Percentiles rank a stretch among this genome's conserved stretches.
Conservation (phyloP, 2,113 vertebrate genomes). For the Rhipidura dahli region DNA sequence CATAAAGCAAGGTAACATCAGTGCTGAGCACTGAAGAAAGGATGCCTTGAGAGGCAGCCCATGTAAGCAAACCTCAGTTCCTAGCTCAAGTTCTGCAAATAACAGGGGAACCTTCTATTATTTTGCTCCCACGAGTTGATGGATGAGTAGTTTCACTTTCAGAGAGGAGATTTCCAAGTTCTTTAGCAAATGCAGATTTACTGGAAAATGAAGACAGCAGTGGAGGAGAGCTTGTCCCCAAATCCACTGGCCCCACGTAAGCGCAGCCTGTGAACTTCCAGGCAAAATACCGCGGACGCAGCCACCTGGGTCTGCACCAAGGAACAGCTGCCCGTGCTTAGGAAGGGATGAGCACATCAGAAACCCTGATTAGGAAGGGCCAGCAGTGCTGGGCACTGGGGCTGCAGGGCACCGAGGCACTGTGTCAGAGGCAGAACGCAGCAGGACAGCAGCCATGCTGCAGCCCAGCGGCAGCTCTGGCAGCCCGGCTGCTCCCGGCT, state of each 20-base stretch:
- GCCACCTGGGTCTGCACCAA: background rate
- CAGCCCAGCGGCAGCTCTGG: background rate
- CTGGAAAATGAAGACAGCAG: background rate
- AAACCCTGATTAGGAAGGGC: accelerated
- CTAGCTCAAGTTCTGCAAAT: background rate
- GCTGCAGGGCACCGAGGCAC: background rate
- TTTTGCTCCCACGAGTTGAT: background rate
- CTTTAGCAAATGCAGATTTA: background rate
- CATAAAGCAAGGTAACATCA: background rate
- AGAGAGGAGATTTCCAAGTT: background rate
- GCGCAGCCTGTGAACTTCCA: accelerated
- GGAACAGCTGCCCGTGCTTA: background rate
- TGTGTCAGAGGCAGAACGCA: background rate
- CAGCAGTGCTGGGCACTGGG: background rate
- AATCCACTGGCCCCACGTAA: background rate
- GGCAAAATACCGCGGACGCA: accelerated
- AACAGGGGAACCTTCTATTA: background rate
- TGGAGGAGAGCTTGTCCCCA: background rate
- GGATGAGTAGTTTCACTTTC: background rate
- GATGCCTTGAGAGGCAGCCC: background rate
- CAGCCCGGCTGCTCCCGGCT: background rate
- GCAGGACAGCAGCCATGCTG: background rate
- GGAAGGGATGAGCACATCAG: background rate
- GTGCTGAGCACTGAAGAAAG: background rate
- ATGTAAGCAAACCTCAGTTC: background rate